Percentiles rank a stretch among this genome's conserved stretches.
phyloP scores from a whole-genome alignment of 2,888 invertebrate species.

The Subacronicta megacephala region DNA sequence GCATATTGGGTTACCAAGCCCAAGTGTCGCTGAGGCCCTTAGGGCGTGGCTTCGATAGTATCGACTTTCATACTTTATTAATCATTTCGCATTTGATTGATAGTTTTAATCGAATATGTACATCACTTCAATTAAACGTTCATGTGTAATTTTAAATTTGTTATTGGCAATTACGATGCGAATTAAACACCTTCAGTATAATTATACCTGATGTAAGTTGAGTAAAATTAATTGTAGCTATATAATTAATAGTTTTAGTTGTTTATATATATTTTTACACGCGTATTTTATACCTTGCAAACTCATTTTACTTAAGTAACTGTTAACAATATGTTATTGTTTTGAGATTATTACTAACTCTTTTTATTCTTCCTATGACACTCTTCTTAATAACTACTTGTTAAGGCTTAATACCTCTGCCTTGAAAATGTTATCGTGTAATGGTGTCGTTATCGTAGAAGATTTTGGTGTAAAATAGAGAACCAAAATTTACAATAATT shows the following conservation, averaged over 20 bases:
- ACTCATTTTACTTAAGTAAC: not conserved
- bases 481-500: too few relatives aligned
- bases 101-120: conserved; percentile 51
- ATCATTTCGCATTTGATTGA: conserved; percentile 65
- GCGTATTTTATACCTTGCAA: not conserved
- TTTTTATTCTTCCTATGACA: too few relatives aligned
- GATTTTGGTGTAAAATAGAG: too few relatives aligned
- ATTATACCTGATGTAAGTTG: conserved; percentile 21
- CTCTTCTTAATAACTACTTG: too few relatives aligned
- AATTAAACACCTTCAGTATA: conserved; percentile 41
- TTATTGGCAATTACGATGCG: conserved; percentile 45
- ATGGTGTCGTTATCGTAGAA: too few relatives aligned
- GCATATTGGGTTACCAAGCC: conserved; percentile 87
- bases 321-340: too few relatives aligned
- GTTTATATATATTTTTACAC: conserved; percentile 4
- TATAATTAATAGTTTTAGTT: conserved; percentile 18
- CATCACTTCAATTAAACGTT: conserved; percentile 34
- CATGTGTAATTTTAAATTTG: conserved; percentile 34
- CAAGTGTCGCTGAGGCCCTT: conserved; percentile 67
- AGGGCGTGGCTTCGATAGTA: conserved; percentile 71
- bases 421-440: too few relatives aligned
- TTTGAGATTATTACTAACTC: too few relatives aligned
- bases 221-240: conserved; percentile 15
- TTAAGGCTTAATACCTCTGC: too few relatives aligned
- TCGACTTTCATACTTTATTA: conserved; percentile 75